Conservation (phyloP, 2,888 invertebrate genomes). For the Therioaphis trifolii region DNA sequence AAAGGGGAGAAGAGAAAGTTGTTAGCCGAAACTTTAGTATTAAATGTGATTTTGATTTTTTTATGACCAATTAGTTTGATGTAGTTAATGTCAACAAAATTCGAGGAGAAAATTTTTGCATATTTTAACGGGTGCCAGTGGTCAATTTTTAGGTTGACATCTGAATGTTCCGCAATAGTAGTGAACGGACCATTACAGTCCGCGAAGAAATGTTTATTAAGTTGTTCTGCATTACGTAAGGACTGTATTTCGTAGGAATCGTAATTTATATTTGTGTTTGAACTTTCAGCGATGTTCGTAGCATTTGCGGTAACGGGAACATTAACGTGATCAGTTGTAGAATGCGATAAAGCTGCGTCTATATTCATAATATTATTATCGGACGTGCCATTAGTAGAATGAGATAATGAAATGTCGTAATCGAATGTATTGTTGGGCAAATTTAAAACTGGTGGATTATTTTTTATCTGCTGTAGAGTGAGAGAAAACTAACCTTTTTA, state of each 20-base stretch:
- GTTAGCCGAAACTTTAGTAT: background rate
- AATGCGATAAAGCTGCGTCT: background rate
- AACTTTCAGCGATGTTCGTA: background rate
- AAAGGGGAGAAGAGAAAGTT: background rate
- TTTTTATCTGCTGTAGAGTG: background rate
- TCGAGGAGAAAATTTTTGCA: too few species aligned
- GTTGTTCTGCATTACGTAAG: too few species aligned
- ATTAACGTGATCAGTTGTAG: background rate
- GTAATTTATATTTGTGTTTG: background rate
- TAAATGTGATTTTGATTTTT: background rate
- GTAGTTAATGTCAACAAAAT: background rate
- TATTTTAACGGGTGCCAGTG: slow-evolving; percentile 26
- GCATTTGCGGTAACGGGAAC: background rate
- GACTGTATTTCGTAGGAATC: background rate
- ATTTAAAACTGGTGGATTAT: background rate
- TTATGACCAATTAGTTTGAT: background rate
- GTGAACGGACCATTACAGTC: background rate
- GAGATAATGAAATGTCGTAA: background rate
- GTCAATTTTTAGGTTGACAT: background rate
- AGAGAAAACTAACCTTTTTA: too few species aligned
- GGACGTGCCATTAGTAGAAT: background rate
- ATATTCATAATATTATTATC: background rate
- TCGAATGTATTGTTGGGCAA: too few species aligned
- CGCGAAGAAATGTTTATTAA: background rate
- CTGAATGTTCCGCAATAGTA: slow-evolving; percentile 12